Base-by-base conservation (phyloP, 2,113 vertebrate species). In the Chlorocebus sabaeus region DNA sequence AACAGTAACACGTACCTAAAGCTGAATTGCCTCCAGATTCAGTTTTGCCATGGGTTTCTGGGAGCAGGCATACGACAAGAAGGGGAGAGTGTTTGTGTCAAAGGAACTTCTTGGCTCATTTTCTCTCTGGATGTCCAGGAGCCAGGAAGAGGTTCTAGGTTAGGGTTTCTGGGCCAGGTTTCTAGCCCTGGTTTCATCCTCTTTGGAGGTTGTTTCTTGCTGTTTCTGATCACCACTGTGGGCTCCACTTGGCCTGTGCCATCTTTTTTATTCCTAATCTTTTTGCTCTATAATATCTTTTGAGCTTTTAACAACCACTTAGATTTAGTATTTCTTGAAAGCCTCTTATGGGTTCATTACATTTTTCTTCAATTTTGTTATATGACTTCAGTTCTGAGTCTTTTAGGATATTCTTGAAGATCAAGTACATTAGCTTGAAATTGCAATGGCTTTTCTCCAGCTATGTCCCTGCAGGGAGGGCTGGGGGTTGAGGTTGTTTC, bases 321-420 rank as follows among this genome's bases (percentile, higher is more conserved):
- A 72, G 10, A 91, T 76, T 97, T 70, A 72, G 16, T 90, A 73
- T 93, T 97, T 96, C 96, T 87, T 68, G 32, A 94, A 96, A 92
- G 43, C 75, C 38, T 97, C 89, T 82, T 84, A 90, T 68, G 61
- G 22, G 22, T 82, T 96, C 35, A 59, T 89, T 92, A 48, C 27
- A 86, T 84, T 70, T 88, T 86, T 82, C 73, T 93, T 97, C 30
- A 78, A 38, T 95, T 97, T 93, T 97, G 40, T 96, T n/a, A 40
- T 40, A 43, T 88, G 61, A 86, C 95, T 97, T 97, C 81, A 92
- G 27, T 92, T 87, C 55, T 82, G 86, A 96, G 32, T 61, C 76
- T 97, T 95, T 97, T 85, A 95, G 82, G 96, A 91, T 96, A 64
- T 95, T 91, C 55, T 76, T 86, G 48, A 95, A 91, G 83, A 93